Percentiles rank a stretch among this genome's conserved stretches.
These are phyloP conservation scores for Aurelia aurita complex sp. Pacific DNA, from an alignment of 30 jellyfish, hydroid and myxozoan species.

Conservation along the genomic window DNA sequence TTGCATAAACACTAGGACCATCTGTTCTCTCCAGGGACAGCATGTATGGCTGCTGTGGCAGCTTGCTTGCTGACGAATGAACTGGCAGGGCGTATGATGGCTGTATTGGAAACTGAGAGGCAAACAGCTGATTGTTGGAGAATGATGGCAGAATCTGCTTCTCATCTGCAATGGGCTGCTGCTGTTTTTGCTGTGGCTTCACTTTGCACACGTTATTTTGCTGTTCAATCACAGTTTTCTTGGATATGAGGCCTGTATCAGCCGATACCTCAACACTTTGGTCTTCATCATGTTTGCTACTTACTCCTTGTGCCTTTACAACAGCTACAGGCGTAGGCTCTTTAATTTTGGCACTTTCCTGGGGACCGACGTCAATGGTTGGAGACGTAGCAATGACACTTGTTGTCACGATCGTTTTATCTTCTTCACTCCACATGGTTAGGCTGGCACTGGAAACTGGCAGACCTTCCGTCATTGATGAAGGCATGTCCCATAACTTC, in stretches of 20 bases:
- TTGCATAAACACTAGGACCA: conserved; percentile 23
- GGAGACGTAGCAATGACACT: conserved; percentile 55
- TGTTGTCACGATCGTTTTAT: conserved; percentile 32
- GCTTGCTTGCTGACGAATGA: conserved; percentile 31
- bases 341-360: conserved; percentile 26
- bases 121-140: conserved; percentile 52
- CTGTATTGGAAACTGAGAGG: conserved; percentile 49
- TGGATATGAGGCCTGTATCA: conserved; percentile 23
- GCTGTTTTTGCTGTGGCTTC: conserved; percentile 93
- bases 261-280: conserved; percentile 26
- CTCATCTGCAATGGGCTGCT: conserved; percentile 47
- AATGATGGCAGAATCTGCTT: conserved; percentile 41
- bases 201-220: conserved; percentile 92
- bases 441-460: conserved; percentile 45
- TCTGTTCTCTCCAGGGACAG: conserved; percentile 36
- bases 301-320: conserved; percentile 47
- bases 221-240: conserved; percentile 61
- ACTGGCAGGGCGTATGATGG: conserved; percentile 51
- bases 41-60: conserved; percentile 48
- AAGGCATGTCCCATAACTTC: conserved; percentile 80
- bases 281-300: conserved; percentile 25
- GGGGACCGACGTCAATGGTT: conserved; percentile 22
- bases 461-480: conserved; percentile 48
- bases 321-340: conserved; percentile 65
- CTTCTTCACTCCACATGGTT: conserved; percentile 61